These are phyloP conservation scores for Pandemis cinnamomeana DNA, from an alignment of 2,888 invertebrate genomes.

Conservation along the genomic window DNA sequence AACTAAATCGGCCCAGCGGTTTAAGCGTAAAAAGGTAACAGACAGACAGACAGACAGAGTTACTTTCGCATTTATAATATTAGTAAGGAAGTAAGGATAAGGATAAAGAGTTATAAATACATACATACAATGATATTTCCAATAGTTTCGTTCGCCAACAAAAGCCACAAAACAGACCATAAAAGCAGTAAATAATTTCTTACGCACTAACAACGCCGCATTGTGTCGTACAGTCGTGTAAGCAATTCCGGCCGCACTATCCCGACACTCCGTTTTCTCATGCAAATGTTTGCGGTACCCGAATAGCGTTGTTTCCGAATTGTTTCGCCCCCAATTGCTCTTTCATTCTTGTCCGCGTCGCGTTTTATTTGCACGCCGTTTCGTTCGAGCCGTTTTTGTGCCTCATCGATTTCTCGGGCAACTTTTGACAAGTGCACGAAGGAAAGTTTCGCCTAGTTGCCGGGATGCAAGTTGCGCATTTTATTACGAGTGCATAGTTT, in stretches of 20 bases:
- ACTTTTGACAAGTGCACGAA: constrained; percentile 35
- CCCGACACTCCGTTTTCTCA: constrained; percentile 29
- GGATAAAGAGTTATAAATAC: too few species aligned
- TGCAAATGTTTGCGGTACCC: constrained; percentile 37
- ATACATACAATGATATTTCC: too few species aligned
- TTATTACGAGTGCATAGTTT: not conserved
- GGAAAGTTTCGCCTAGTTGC: constrained; percentile 11
- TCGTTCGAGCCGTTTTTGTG: constrained; percentile 27
- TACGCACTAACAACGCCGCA: not conserved
- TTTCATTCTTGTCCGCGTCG: constrained; percentile 35
- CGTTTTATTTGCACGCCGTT: constrained; percentile 24
- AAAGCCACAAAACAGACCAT: not conserved
- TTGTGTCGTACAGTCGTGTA: not conserved
- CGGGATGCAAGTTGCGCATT: not conserved
- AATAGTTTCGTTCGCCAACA: too few species aligned
- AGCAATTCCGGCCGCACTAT: constrained; percentile 20
- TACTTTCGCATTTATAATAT: too few species aligned
- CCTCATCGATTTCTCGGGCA: constrained; percentile 30
- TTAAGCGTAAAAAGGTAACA: too few species aligned
- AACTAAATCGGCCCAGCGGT: too few species aligned
- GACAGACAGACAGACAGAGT: too few species aligned
- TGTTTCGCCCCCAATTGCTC: constrained; percentile 36
- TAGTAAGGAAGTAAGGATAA: too few species aligned
- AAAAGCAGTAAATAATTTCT: constrained; percentile 8
- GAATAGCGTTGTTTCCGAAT: constrained; percentile 31